phyloP scores from a whole-genome alignment of 2,888 invertebrate species.

The Ochlodes sylvanus region DNA sequence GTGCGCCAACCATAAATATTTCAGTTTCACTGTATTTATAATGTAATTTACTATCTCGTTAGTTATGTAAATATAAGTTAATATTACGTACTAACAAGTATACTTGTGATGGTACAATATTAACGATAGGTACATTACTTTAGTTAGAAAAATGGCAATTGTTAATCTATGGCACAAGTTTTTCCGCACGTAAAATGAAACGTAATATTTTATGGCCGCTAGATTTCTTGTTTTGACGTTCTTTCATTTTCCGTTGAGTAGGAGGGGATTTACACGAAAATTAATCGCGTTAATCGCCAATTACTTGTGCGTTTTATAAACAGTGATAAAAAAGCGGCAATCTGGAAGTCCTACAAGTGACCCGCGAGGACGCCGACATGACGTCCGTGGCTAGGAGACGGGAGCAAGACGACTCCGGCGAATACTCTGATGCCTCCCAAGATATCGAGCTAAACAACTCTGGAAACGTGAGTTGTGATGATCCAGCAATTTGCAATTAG shows the following conservation, averaged over 20 bases:
- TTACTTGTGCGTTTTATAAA: slow-evolving; percentile 51
- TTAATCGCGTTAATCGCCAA: slow-evolving; percentile 57
- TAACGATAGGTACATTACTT: too few species aligned
- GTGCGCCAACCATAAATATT: too few species aligned
- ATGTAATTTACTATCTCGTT: too few species aligned
- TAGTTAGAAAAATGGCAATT: too few species aligned
- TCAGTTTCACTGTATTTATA: too few species aligned
- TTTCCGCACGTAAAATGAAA: slow-evolving; percentile 54
- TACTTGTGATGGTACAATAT: too few species aligned
- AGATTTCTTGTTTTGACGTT: slow-evolving; percentile 78
- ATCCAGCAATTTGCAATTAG: slow-evolving; percentile 46
- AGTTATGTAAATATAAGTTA: too few species aligned
- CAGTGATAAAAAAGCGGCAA: slow-evolving; percentile 62
- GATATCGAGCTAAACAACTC: slow-evolving; percentile 77
- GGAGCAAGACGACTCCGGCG: slow-evolving; percentile 77
- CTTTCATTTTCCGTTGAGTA: slow-evolving; percentile 66
- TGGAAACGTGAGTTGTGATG: slow-evolving; percentile 72
- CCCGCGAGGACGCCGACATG: slow-evolving; percentile 76
- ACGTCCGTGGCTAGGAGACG: slow-evolving; percentile 76
- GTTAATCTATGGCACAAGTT: too few species aligned
- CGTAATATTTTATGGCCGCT: slow-evolving; percentile 73
- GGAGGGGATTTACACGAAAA: slow-evolving; percentile 67
- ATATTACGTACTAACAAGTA: too few species aligned
- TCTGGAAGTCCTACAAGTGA: slow-evolving; percentile 78
- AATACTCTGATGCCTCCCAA: slow-evolving; percentile 80